Conservation (phyloP, 2,797 vertebrate species). For the Chelon labrosus region DNA sequence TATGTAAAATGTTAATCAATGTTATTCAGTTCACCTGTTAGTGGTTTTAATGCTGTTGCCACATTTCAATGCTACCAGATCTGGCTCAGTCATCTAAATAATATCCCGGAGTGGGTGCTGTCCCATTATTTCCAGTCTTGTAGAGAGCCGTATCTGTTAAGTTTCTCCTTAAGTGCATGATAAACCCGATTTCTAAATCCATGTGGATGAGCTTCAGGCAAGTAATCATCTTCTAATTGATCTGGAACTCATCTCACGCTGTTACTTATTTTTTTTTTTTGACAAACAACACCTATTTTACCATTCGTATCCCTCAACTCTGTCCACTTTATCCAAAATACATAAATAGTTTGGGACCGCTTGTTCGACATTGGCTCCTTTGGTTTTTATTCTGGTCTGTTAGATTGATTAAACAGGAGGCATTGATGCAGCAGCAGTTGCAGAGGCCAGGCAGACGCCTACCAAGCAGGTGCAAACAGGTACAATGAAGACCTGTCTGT, state of each 20-base stretch:
- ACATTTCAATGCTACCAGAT: no score
- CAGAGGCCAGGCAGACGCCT: conserved; percentile 26
- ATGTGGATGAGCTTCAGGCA: conserved; percentile 9
- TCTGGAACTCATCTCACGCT: conserved; percentile 4
- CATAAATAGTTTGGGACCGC: conserved; percentile 4
- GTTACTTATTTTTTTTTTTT: not conserved
- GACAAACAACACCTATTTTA: not conserved
- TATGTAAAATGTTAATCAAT: no score
- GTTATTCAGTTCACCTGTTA: no score
- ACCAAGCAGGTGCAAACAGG: conserved; percentile 57
- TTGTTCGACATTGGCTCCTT: conserved; percentile 19
- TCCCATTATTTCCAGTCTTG: no score
- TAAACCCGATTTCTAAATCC: not conserved
- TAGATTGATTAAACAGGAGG: conserved; percentile 39
- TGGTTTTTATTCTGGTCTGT: conserved; percentile 44
- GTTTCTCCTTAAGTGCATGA: no score
- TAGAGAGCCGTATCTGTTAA: no score
- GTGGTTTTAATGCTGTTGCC: no score
- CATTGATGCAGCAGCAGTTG: conserved; percentile 42
- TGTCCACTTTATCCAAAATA: not conserved
- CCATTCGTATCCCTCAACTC: conserved; percentile 18
- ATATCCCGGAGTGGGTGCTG: no score
- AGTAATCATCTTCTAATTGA: conserved; percentile 14
- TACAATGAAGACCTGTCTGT: conserved; percentile 56
- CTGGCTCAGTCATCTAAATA: no score